Percentiles rank a stretch among this genome's conserved stretches.
Conservation (phyloP, 2,113 vertebrate genomes). For the Galbula dea region DNA sequence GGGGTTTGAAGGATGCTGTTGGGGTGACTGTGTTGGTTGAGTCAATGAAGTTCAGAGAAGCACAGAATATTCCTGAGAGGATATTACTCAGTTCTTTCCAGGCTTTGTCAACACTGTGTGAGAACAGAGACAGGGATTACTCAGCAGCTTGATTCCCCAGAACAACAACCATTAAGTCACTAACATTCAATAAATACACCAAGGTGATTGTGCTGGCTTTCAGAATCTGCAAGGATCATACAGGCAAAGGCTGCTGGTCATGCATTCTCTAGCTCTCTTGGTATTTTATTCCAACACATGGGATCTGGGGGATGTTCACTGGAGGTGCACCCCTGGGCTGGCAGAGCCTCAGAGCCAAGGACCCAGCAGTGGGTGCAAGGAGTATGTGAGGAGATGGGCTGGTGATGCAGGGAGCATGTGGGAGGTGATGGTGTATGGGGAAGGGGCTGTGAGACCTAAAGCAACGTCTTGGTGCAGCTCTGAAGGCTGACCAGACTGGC, state of each 20-base stretch:
- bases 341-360: not conserved
- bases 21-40: constrained; percentile 95
- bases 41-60: constrained; percentile 98
- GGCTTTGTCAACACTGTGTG: constrained; percentile 85
- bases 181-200: not conserved
- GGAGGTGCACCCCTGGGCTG: not conserved
- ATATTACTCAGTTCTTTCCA: constrained; percentile 97
- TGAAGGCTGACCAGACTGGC: not conserved
- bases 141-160: not conserved
- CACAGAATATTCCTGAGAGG: constrained; percentile 95
- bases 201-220: not conserved
- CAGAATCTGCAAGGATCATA: not conserved
- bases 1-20: constrained; percentile 94
- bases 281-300: not conserved
- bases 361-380: accelerated
- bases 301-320: not conserved
- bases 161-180: not conserved
- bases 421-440: not conserved
- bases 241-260: not conserved
- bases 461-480: not conserved
- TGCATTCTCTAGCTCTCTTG: not conserved
- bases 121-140: constrained; percentile 9
- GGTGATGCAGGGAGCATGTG: not conserved
- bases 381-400: not conserved
- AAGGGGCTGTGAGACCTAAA: not conserved